These are phyloP conservation scores for Heliconius hewitsoni DNA, from an alignment of 1,140 invertebrate species.

Conservation along the genomic window DNA sequence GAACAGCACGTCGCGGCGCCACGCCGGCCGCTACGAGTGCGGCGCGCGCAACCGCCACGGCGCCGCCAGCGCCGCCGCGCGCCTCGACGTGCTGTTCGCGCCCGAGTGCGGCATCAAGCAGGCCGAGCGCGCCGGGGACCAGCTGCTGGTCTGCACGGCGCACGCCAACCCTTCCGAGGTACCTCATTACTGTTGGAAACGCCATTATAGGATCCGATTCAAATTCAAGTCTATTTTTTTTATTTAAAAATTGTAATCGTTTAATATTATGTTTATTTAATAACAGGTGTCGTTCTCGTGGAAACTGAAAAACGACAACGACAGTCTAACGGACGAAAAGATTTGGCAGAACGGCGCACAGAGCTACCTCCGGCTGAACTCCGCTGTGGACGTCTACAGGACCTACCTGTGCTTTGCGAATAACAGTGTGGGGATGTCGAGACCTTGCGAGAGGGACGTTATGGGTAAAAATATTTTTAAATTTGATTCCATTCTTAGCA, in stretches of 20 bases:
- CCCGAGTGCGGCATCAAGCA: too few relatives aligned
- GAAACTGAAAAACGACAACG: slow-evolving; percentile 91
- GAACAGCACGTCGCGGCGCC: slow-evolving; percentile 83
- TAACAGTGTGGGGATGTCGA: slow-evolving; percentile 89
- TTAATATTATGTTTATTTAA: background rate
- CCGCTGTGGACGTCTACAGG: slow-evolving; percentile 84
- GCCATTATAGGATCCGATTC: too few relatives aligned
- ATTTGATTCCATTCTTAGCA: too few relatives aligned
- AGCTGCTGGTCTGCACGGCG: slow-evolving; percentile 90
- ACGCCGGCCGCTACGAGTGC: slow-evolving; percentile 88
- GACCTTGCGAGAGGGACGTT: slow-evolving; percentile 90
- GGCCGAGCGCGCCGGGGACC: slow-evolving; percentile 86
- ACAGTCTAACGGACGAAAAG: slow-evolving; percentile 84
- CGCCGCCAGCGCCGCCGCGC: slow-evolving; percentile 83
- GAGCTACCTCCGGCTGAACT: slow-evolving; percentile 86
- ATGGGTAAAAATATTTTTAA: slow-evolving; percentile 81
- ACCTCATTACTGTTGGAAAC: background rate
- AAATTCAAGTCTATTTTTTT: too few relatives aligned
- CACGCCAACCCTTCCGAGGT: slow-evolving; percentile 90
- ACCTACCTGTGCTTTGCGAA: slow-evolving; percentile 92
- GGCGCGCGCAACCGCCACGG: slow-evolving; percentile 90
- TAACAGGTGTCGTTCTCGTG: slow-evolving; percentile 88
- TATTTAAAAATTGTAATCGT: too few relatives aligned
- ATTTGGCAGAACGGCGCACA: slow-evolving; percentile 81
- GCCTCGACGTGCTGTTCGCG: slow-evolving; percentile 87